Evolutionary conservation across 2,113 vertebrate genomes (phyloP), one percentile per base, ranked within the genome.

Genomic region (Pristiophorus japonicus): DNA sequence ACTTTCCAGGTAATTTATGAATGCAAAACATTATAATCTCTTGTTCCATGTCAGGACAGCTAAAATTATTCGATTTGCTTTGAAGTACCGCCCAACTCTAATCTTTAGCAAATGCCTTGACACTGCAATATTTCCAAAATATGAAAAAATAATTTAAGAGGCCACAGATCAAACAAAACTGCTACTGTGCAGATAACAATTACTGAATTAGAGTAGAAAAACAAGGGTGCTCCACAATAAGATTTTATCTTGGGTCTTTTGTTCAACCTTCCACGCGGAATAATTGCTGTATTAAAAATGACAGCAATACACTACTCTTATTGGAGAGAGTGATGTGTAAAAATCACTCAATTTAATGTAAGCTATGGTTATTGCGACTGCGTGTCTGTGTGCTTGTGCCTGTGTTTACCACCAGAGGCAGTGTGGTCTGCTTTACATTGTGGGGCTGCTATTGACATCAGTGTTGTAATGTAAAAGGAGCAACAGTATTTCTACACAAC

Each of bases 161-260:
- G 34, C 92, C 63, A 94, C 62, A 67, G 92, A 94, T 94, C 92
- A 47, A 66, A 42, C 92, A 94, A 94, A 30, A 45, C 8, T 94
- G 92, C 92, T 67, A 45, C 63, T 67, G 63, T 94, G 92, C 42
- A 94, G 11, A 94, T 22, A 45, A 24, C 22, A 47, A 27, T 94
- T 45, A 45, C 63, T 67, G 63, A 47, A 67, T 66, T 27, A 63
- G 22, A 67, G 20, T 30, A 94, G 92, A 66, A 66, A 92, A 94
- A 65, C 42, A 45, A 88, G 59, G 62, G n/a, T 65, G 59, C 16
- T 65, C 55, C 34, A 93, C 90, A 42, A 42, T 38, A 93, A 93
- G 18, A 63, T 65, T 65, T 38, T 93, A 65, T 65, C 55, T 16
- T 65, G 42, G 63, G 42, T 47, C 63, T 94, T 88, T 47, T 66